phyloP scores from a whole-genome alignment of 2,113 vertebrate genomes.

The Trogon surrucura region DNA sequence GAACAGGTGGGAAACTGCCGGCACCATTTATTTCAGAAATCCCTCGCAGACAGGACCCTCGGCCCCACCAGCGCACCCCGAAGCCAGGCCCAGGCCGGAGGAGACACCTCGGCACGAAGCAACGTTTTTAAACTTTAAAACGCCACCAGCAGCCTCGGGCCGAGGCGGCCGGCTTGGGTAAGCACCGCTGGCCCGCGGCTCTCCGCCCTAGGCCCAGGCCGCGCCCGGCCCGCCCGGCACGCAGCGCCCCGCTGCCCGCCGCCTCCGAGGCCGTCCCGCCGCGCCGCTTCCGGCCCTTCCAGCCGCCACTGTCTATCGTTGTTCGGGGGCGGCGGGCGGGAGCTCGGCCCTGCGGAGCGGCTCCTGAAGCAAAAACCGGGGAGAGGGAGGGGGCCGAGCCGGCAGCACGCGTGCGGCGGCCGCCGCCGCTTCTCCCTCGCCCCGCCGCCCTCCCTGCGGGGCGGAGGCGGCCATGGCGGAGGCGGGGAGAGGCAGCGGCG shows the following conservation, averaged over 20 bases:
- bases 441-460: not conserved
- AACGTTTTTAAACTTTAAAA: not conserved
- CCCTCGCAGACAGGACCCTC: accelerated
- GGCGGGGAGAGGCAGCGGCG: not conserved
- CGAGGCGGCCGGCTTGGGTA: accelerated
- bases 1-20: not conserved
- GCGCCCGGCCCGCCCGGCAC: not conserved
- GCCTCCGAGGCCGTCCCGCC: not conserved
- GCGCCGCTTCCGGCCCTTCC: not conserved
- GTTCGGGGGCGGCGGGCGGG: not conserved
- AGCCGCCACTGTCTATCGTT: not conserved
- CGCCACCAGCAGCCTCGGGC: no score
- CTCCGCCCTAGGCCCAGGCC: accelerated
- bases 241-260: not conserved
- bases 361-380: not conserved
- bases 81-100: no score
- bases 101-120: no score
- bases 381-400: no score
- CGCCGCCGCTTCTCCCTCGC: no score
- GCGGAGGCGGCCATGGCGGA: not conserved
- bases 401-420: not conserved
- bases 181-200: accelerated
- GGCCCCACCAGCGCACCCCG: not conserved
- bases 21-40: no score
- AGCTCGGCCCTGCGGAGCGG: not conserved